Evolutionary conservation across 2,888 invertebrate genomes (phyloP).

Genomic region (Tachina fera): DNA sequence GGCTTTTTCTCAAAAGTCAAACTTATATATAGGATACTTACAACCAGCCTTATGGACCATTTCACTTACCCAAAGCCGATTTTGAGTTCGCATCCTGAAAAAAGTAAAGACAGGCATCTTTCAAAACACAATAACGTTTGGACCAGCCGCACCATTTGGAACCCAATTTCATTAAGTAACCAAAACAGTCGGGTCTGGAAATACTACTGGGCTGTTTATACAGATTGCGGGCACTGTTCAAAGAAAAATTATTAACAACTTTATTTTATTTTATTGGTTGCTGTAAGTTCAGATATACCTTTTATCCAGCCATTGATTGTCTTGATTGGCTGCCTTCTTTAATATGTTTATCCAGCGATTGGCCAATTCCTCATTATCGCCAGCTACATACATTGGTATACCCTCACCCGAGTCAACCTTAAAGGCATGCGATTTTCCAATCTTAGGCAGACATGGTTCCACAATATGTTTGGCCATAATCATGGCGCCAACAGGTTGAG

Average conservation of each 20-base stretch:
- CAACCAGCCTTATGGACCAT: too few species aligned
- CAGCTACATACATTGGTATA: constrained; percentile 90
- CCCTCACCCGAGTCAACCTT: constrained; percentile 88
- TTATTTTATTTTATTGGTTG: background rate
- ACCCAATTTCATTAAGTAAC: constrained; percentile 94
- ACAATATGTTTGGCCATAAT: constrained; percentile 93
- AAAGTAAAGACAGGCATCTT: constrained; percentile 97
- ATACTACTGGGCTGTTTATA: constrained; percentile 91
- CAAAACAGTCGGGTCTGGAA: constrained; percentile 94
- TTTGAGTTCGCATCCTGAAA: constrained; percentile 94
- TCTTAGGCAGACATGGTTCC: constrained; percentile 83
- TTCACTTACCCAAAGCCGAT: constrained; percentile 91
- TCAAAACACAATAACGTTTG: constrained; percentile 95
- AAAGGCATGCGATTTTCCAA: constrained; percentile 88
- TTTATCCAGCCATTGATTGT: constrained; percentile 87
- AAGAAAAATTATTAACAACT: background rate
- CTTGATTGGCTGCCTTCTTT: constrained; percentile 90
- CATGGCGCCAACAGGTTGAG: constrained; percentile 94
- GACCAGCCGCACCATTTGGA: constrained; percentile 95
- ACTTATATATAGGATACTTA: too few species aligned
- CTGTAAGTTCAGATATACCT: constrained; percentile 74
- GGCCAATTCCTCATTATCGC: constrained; percentile 89
- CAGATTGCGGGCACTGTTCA: constrained; percentile 88
- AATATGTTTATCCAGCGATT: constrained; percentile 91
- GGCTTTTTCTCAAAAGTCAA: too few species aligned